These are phyloP conservation scores for Aplysina aerophoba DNA, from an alignment of 37 sponge, comb jelly and placozoan genomes.

Conservation along the genomic window DNA sequence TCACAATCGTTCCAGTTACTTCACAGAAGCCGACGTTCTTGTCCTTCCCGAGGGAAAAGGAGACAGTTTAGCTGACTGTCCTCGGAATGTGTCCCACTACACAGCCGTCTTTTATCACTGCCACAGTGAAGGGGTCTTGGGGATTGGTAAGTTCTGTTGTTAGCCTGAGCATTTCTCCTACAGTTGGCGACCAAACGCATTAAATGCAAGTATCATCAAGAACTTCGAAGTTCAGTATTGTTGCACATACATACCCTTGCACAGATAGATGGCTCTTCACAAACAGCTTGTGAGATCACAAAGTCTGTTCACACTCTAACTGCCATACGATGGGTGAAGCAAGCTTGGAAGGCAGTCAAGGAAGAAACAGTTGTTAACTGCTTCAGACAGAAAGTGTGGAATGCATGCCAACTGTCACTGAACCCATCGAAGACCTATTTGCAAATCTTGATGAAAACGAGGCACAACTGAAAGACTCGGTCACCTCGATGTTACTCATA, in stretches of 20 bases:
- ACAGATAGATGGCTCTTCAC: constrained; percentile 31
- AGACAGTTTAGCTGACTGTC: constrained; percentile 17
- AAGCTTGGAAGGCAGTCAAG: constrained; percentile 40
- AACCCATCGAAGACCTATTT: constrained; percentile 3
- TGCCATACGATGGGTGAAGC: constrained; percentile 38
- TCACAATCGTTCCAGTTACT: constrained; percentile 19
- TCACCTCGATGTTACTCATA: background rate
- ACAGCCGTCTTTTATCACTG: constrained; percentile 22
- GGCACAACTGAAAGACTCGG: constrained; percentile 22
- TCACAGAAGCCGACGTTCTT: constrained; percentile 21
- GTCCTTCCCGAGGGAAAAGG: constrained; percentile 15
- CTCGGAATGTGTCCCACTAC: constrained; percentile 37
- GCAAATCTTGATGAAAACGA: background rate
- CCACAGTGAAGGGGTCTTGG: constrained; percentile 24
- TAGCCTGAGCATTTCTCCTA: constrained; percentile 5
- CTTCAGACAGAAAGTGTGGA: constrained; percentile 21
- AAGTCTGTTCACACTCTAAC: constrained; percentile 30
- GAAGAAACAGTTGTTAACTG: constrained; percentile 13
- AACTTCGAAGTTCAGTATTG: constrained; percentile 36
- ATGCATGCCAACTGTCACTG: background rate
- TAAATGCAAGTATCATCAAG: constrained; percentile 2
- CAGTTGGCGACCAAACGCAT: background rate
- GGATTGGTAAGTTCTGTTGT: constrained; percentile 22
- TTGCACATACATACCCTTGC: constrained; percentile 1
- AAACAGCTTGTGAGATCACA: constrained; percentile 25